Percentiles rank a stretch among this genome's conserved stretches.
phyloP scores from a whole-genome alignment of 2,113 vertebrate genomes.

The Sarotherodon lohbergeri region DNA sequence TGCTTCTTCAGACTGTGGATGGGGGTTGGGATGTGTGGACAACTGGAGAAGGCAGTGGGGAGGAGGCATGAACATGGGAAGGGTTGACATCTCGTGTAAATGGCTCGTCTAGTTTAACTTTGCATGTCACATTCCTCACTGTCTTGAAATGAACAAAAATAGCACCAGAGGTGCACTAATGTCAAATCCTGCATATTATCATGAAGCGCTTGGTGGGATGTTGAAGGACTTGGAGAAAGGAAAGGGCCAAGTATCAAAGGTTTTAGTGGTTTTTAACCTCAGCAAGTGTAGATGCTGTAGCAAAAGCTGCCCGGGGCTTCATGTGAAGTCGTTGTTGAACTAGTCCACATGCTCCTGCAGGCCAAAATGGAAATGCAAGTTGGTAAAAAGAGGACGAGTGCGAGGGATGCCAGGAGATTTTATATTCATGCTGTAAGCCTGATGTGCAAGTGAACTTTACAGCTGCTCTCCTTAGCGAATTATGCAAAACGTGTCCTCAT shows the following conservation, averaged over 20 bases:
- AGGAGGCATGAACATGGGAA: neutral
- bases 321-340: constrained; percentile 6
- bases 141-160: neutral
- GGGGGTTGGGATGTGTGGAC: constrained; percentile 30
- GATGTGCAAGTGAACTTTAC: neutral
- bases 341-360: neutral
- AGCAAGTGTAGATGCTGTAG: neutral
- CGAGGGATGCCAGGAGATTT: neutral
- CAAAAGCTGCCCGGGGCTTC: neutral
- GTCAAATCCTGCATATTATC: constrained; percentile 4
- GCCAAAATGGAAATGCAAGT: constrained; percentile 14
- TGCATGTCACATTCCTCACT: neutral
- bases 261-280: neutral
- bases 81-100: neutral
- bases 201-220: neutral
- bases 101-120: neutral
- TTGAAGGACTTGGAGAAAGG: neutral
- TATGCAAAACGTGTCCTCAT: neutral
- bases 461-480: neutral
- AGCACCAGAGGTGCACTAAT: neutral
- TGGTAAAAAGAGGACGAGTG: neutral
- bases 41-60: neutral
- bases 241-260: neutral
- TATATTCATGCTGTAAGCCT: neutral
- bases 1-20: constrained; percentile 18